phyloP scores from a whole-genome alignment of 2,797 vertebrate species.

The Natrix natrix region DNA sequence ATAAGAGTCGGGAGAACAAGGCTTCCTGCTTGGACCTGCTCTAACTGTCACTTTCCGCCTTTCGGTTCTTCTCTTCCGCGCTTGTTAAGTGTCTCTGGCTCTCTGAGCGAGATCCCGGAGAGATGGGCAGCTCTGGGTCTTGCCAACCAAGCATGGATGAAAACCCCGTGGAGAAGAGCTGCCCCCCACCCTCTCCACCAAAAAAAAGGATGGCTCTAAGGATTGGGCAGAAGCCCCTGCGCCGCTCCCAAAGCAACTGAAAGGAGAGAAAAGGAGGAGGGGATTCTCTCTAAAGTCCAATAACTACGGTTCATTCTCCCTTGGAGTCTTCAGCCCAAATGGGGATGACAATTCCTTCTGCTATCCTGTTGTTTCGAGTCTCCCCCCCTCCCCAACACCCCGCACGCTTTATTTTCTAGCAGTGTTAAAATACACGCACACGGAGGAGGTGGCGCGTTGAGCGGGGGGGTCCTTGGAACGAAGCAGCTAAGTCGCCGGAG shows the following conservation, averaged over 20 bases:
- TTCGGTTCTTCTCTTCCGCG: not conserved
- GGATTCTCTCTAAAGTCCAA: not conserved
- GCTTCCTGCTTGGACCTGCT: not conserved
- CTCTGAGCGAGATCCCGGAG: not conserved
- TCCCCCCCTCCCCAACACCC: not conserved
- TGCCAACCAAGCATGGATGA: not conserved
- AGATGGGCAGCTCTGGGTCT: not conserved
- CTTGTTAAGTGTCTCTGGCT: not conserved
- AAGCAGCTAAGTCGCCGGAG: slow-evolving; percentile 15
- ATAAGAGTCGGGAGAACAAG: slow-evolving; percentile 64
- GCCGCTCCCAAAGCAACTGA: not conserved
- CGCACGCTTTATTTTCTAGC: not conserved
- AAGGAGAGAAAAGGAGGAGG: not conserved
- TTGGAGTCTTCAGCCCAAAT: not conserved
- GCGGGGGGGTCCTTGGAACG: slow-evolving; percentile 30
- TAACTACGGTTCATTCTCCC: not conserved
- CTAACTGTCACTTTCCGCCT: slow-evolving; percentile 52
- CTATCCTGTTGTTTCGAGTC: not conserved
- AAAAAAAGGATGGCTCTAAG: not conserved
- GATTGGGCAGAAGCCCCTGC: not conserved
- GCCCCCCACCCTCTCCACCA: too few species aligned
- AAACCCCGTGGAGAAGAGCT: fast-evolving
- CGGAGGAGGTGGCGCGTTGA: fast-evolving
- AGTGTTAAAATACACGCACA: not conserved
- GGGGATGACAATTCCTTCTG: not conserved